These are phyloP conservation scores for Saccostrea glomerata DNA, from an alignment of 1,140 invertebrate genomes.

Conservation along the genomic window DNA sequence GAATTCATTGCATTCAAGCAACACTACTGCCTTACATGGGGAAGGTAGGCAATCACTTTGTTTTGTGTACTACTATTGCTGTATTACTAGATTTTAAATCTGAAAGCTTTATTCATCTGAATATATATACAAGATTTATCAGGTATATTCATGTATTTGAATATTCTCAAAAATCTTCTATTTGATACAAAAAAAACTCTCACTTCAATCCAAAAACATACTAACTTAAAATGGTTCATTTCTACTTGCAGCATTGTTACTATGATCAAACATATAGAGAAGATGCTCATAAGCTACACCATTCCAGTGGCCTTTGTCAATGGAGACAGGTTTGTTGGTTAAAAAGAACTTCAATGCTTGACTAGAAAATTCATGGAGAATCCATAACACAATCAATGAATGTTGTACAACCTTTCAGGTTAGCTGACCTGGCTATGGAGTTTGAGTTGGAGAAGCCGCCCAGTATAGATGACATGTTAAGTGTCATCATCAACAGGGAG, in stretches of 20 bases:
- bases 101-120: neutral
- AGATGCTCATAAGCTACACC: slow-evolving; percentile 71
- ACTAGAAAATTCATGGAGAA: neutral
- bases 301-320: slow-evolving; percentile 78
- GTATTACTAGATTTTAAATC: neutral
- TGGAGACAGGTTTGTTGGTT: slow-evolving; percentile 75
- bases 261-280: slow-evolving; percentile 74
- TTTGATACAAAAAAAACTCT: too few species aligned
- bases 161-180: too few species aligned
- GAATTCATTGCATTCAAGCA: slow-evolving; percentile 78
- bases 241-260: slow-evolving; percentile 75
- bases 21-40: slow-evolving; percentile 77
- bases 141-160: too few species aligned
- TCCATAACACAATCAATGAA: slow-evolving; percentile 3
- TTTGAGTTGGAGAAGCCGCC: slow-evolving; percentile 77
- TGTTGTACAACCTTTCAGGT: slow-evolving; percentile 60
- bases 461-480: slow-evolving; percentile 70
- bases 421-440: slow-evolving; percentile 76
- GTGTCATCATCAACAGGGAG: slow-evolving; percentile 76
- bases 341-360: neutral
- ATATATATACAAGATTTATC: neutral
- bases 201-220: neutral
- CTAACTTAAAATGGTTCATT: neutral
- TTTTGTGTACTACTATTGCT: neutral
- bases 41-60: slow-evolving; percentile 68